These are phyloP conservation scores for Synanthedon formicaeformis DNA, from an alignment of 2,888 invertebrate genomes.

Conservation along the genomic window DNA sequence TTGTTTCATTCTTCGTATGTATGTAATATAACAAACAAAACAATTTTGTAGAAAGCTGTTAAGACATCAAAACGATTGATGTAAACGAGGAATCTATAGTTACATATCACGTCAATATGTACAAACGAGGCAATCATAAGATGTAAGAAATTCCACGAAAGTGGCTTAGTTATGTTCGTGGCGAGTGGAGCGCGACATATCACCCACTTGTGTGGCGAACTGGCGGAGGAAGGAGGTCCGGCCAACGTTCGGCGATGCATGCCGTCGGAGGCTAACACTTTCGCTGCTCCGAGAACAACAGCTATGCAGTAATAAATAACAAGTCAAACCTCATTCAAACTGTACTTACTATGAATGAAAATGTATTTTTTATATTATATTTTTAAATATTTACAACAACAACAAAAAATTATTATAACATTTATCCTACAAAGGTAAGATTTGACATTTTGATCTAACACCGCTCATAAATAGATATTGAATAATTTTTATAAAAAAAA, in stretches of 20 bases:
- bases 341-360: constrained; percentile 2
- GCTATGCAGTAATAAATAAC: neutral
- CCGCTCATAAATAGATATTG: no score
- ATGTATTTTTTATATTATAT: no score
- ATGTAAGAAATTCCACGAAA: constrained; percentile 39
- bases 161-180: constrained; percentile 24
- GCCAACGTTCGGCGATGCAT: constrained; percentile 12
- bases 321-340: neutral
- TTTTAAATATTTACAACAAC: no score
- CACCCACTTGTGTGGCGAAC: constrained; percentile 29
- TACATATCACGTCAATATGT: constrained; percentile 23
- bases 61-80: constrained; percentile 28
- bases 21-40: neutral
- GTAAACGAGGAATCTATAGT: constrained; percentile 6
- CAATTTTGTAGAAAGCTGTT: constrained; percentile 17
- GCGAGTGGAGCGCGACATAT: constrained; percentile 52
- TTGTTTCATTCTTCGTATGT: constrained; percentile 5
- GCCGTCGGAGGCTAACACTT: constrained; percentile 30
- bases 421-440: no score
- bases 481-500: no score
- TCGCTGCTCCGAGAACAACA: constrained; percentile 25
- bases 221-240: constrained; percentile 11
- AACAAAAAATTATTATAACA: no score
- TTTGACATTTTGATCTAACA: no score
- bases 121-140: constrained; percentile 17